These are phyloP conservation scores for Bembecia ichneumoniformis DNA, from an alignment of 2,888 invertebrate species.

Conservation along the genomic window DNA sequence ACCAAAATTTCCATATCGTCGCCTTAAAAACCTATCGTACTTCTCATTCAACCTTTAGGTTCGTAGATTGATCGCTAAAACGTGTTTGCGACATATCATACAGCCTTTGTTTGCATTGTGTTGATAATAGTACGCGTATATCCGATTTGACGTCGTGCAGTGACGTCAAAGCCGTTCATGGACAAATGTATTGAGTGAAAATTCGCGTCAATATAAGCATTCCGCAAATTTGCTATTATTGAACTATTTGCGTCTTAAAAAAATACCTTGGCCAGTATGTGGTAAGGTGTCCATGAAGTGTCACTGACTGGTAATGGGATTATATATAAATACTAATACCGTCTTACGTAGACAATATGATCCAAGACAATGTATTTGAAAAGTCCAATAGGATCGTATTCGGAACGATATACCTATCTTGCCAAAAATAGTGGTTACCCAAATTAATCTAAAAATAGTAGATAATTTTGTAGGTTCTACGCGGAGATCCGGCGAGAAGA, in stretches of 20 bases:
- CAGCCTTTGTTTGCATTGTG: no score
- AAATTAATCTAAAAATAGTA: neutral
- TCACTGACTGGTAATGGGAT: neutral
- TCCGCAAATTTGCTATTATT: neutral
- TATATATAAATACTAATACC: neutral
- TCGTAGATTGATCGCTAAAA: no score
- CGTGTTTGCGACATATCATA: no score
- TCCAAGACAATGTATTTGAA: neutral
- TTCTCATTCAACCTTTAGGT: neutral
- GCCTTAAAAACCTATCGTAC: neutral
- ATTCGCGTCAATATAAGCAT: neutral
- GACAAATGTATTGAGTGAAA: neutral
- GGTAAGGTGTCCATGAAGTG: neutral
- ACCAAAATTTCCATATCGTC: no score
- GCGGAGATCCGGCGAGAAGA: no score
- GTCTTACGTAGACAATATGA: neutral
- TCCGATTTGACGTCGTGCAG: neutral
- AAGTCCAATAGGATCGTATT: neutral
- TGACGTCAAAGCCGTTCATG: neutral
- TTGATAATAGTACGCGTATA: no score
- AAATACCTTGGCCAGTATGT: neutral
- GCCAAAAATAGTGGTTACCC: neutral
- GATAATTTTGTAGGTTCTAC: no score
- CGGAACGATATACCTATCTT: neutral
- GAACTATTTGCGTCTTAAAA: conserved; percentile 5